These are phyloP conservation scores for Sprattus sprattus DNA, from an alignment of 2,113 vertebrate species.

Conservation along the genomic window DNA sequence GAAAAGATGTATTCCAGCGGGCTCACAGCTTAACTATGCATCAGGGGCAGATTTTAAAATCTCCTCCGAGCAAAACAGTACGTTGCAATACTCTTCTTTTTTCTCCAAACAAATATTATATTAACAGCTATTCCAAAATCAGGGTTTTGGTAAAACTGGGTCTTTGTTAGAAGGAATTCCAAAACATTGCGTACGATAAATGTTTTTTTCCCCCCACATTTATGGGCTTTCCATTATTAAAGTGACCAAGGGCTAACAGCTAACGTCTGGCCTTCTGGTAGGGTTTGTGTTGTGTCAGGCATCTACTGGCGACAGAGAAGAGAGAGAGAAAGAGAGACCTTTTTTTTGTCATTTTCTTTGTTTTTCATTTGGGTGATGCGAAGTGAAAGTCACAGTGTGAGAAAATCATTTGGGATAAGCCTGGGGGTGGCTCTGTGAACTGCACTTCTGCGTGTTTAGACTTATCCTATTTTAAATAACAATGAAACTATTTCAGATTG, in stretches of 20 bases:
- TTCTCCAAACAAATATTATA: background rate
- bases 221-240: conserved; percentile 1
- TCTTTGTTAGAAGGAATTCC: background rate
- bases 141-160: background rate
- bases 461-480: background rate
- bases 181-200: background rate
- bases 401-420: background rate
- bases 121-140: background rate
- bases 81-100: background rate
- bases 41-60: conserved; percentile 8
- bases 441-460: background rate
- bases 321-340: too few species aligned
- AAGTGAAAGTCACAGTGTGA: background rate
- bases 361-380: background rate
- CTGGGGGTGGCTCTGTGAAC: background rate
- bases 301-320: background rate
- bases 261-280: background rate
- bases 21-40: conserved; percentile 6
- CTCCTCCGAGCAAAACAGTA: background rate
- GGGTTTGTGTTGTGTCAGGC: background rate
- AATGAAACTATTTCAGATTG: background rate
- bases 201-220: background rate
- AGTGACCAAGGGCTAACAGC: background rate
- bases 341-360: background rate
- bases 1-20: conserved; percentile 5